Conservation (phyloP, 2,113 vertebrate genomes). For the Reinhardtius hippoglossoides region DNA sequence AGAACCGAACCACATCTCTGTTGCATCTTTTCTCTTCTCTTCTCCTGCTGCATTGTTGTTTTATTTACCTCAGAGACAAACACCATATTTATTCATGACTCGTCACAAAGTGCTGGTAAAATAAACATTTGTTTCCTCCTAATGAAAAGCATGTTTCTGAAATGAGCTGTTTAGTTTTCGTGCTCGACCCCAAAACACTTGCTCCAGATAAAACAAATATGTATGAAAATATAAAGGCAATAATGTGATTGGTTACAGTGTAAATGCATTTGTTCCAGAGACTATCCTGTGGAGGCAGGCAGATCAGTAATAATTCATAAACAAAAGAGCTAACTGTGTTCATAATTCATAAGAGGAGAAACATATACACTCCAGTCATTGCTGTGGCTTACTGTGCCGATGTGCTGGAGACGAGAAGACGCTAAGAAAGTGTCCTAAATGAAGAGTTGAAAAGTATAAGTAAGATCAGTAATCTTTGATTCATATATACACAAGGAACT, state of each 20-base stretch:
- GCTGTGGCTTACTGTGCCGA: slow-evolving; percentile 42
- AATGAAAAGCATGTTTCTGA: slow-evolving; percentile 78
- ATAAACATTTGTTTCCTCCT: slow-evolving; percentile 78
- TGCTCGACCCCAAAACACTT: slow-evolving; percentile 69
- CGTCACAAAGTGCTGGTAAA: slow-evolving; percentile 75
- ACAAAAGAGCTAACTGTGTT: slow-evolving; percentile 79
- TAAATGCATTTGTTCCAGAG: slow-evolving; percentile 76
- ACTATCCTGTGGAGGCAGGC: slow-evolving; percentile 73
- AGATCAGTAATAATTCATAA: slow-evolving; percentile 81
- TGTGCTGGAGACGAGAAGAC: slow-evolving; percentile 28
- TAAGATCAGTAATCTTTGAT: neutral
- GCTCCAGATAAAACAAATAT: slow-evolving; percentile 65
- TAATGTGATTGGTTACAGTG: slow-evolving; percentile 67
- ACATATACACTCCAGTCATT: slow-evolving; percentile 70
- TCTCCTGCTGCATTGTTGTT: slow-evolving; percentile 71
- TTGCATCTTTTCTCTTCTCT: slow-evolving; percentile 63
- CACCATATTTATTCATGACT: slow-evolving; percentile 79
- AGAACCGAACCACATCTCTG: slow-evolving; percentile 62
- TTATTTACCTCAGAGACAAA: slow-evolving; percentile 81
- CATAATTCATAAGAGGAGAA: slow-evolving; percentile 80
- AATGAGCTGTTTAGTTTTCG: slow-evolving; percentile 76
- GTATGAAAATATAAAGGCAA: slow-evolving; percentile 70
- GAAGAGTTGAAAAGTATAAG: neutral
- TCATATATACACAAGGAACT: neutral
- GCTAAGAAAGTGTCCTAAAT: slow-evolving; percentile 9